Base-by-base conservation (phyloP, 2,113 vertebrate species). In the Pseudorasbora parva region DNA sequence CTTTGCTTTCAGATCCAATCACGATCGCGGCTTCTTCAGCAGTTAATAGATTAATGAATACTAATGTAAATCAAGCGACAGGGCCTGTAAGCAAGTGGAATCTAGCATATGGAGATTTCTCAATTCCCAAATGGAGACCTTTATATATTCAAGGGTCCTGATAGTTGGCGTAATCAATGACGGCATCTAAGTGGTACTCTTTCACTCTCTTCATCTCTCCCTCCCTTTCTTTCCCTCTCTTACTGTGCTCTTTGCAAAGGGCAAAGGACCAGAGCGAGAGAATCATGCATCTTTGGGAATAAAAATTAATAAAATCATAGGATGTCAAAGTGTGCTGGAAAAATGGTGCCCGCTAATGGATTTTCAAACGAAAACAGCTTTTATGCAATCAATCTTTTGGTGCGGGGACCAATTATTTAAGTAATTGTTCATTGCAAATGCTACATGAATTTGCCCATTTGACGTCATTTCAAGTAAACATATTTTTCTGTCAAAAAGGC, bases 351-450 rank as follows among this genome's bases (percentile, higher is more conserved):
- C 88, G 88, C 91, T 95, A 95, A 95, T 95, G 94, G 94, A 93
- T 95, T 94, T 92, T 93, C 90, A 91, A 90, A 92, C 92, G 93
- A 95, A 95, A 94, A 93, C 93, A 93, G 94, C 93, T 94, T 94
- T 94, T 93, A 93, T 89, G 92, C 93, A 93, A 94, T 95, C 93
- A 94, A 93, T 95, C 94, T 95, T 90, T 89, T 89, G 91, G 93
- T 88, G 93, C 91, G 91, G 92, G 90, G 91, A 90, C 92, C 93
- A 94, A 93, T 95, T 93, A 94, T 95, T 94, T 93, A 93, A 94
- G 93, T 94, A 94, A 95, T 94, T 94, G 93, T 95, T 93, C 92
- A 92, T 91, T 87, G 91, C 93, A 93, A 93, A 90, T 91, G 90
- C 91, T 91, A 91, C 91, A 91, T 90, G 91, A 93, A 94, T 93